phyloP scores from a whole-genome alignment of 2,797 vertebrate genomes.

The Cichlasoma orientale region DNA sequence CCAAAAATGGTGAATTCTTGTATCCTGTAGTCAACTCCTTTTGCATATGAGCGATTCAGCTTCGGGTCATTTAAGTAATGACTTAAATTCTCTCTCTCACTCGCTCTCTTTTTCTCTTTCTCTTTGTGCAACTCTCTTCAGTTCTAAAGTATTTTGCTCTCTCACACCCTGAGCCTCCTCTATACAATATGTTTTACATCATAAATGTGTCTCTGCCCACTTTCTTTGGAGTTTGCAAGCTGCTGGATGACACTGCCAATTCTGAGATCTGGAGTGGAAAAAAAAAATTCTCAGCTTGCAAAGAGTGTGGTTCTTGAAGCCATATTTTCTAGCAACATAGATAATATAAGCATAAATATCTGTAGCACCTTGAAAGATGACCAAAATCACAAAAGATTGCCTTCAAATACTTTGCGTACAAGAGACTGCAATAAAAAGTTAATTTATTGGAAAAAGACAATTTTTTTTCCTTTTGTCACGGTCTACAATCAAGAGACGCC shows the following conservation, averaged over 20 bases:
- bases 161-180: neutral
- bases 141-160: neutral
- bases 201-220: neutral
- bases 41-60: neutral
- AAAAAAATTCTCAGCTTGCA: neutral
- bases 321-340: neutral
- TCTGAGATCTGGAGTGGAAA: constrained; percentile 11
- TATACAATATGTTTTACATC: neutral
- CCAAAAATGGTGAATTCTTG: neutral
- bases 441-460: neutral
- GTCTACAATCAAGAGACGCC: neutral
- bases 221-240: neutral
- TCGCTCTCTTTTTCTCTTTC: neutral
- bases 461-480: neutral
- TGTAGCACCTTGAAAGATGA: neutral
- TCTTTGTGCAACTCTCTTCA: neutral
- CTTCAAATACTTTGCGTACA: neutral
- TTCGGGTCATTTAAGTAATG: constrained; percentile 16
- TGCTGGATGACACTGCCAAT: constrained; percentile 37
- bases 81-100: neutral
- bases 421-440: neutral
- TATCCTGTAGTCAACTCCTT: neutral
- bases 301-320: neutral
- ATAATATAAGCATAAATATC: neutral
- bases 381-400: neutral